Conservation (phyloP, 1,140 invertebrate species). For the Calosoma granatense region DNA sequence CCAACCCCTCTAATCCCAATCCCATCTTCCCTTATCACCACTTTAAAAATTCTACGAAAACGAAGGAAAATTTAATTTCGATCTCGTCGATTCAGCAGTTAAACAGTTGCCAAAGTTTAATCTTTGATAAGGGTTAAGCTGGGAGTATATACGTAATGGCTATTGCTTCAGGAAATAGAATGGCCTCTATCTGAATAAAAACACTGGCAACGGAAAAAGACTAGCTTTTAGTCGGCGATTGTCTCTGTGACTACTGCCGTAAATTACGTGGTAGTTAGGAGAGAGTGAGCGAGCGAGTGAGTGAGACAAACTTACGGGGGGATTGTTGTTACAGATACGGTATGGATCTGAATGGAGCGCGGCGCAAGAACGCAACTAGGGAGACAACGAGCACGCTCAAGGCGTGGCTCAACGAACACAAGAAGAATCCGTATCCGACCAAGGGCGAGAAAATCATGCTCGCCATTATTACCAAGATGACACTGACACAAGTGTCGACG, state of each 20-base stretch:
- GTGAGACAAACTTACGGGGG: not conserved
- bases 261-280: not conserved
- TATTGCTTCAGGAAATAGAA: conserved; percentile 17
- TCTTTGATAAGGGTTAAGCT: conserved; percentile 45
- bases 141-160: conserved; percentile 11
- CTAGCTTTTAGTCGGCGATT: conserved; percentile 10
- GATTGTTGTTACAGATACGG: conserved; percentile 62
- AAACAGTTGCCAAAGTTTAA: conserved; percentile 41
- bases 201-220: conserved; percentile 2
- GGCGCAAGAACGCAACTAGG: conserved; percentile 93
- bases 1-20: conserved; percentile 20
- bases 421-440: conserved; percentile 98
- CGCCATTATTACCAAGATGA: conserved; percentile 98
- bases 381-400: conserved; percentile 96
- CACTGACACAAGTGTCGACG: conserved; percentile 94
- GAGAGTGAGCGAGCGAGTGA: not conserved
- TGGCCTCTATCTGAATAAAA: conserved; percentile 13
- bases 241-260: not conserved
- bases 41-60: conserved; percentile 17
- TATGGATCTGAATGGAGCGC: conserved; percentile 79
- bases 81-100: conserved; percentile 48
- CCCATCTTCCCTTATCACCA: conserved; percentile 17
- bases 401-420: conserved; percentile 96
- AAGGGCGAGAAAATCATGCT: conserved; percentile 99
- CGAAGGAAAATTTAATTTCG: conserved; percentile 47